Percentiles rank a stretch among this genome's conserved stretches.
Conservation (phyloP, 2,113 vertebrate species). For the Limnothrissa miodon region DNA sequence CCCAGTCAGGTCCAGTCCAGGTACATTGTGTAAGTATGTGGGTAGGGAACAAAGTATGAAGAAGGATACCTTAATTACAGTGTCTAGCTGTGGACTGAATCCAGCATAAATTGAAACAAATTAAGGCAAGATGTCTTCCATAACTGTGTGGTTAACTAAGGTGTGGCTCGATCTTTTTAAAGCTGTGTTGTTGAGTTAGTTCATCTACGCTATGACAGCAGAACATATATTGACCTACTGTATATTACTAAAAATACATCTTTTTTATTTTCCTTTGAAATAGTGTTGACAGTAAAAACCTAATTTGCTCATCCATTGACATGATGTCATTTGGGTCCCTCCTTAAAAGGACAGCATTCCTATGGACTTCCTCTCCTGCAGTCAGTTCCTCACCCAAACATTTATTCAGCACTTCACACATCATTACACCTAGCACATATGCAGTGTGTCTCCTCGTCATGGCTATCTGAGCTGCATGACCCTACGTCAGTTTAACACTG, state of each 20-base stretch:
- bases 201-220: not conserved
- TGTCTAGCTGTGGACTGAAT: not conserved
- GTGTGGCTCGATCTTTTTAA: not conserved
- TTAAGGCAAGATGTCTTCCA: not conserved
- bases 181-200: not conserved
- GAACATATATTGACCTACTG: not conserved
- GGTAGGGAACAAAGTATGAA: not conserved
- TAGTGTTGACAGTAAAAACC: not conserved
- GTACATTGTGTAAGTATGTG: not conserved
- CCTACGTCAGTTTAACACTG: constrained; percentile 15
- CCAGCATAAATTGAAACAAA: too few species aligned
- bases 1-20: not conserved
- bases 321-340: not conserved
- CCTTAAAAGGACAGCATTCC: not conserved
- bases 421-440: not conserved
- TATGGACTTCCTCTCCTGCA: not conserved
- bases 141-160: not conserved
- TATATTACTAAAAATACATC: too few species aligned
- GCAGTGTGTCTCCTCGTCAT: not conserved
- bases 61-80: not conserved
- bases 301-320: not conserved
- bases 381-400: not conserved
- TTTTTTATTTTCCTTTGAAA: not conserved
- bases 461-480: constrained; percentile 6
- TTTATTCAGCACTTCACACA: not conserved